Evolutionary conservation across 2,113 vertebrate species (phyloP).

Genomic region (Chelonoidis abingdonii): DNA sequence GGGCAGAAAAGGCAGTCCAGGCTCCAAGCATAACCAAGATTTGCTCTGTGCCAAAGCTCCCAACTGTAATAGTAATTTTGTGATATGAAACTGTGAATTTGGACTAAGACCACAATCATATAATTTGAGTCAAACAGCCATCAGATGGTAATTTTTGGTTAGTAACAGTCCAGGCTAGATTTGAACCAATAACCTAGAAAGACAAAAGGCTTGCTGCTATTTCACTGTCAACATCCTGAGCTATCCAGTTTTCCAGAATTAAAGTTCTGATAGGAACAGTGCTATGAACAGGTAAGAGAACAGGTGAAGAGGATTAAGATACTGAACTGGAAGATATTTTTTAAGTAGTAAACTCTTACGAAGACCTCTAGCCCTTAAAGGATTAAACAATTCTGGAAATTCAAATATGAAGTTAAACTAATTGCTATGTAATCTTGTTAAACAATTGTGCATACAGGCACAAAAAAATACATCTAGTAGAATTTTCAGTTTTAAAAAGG

Average conservation of each 20-base stretch:
- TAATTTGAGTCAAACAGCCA: not conserved
- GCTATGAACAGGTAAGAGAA: not conserved
- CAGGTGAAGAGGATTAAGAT: accelerated
- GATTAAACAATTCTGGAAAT: not conserved
- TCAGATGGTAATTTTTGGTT: not conserved
- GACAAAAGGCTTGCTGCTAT: not conserved
- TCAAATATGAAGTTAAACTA: not conserved
- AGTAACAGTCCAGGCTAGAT: not conserved
- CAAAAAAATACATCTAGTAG: not conserved
- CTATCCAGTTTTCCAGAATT: not conserved
- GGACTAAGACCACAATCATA: not conserved
- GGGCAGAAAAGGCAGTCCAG: not conserved
- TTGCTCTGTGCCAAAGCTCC: not conserved
- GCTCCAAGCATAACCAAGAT: not conserved
- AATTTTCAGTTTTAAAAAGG: not conserved
- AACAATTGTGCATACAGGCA: not conserved
- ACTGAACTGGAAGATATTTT: not conserved
- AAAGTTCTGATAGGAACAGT: not conserved
- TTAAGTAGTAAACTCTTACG: not conserved
- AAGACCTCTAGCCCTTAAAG: not conserved
- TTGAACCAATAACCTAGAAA: not conserved
- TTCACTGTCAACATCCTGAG: not conserved
- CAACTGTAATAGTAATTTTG: not conserved
- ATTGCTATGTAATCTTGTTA: not conserved
- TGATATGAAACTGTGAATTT: not conserved